Evolutionary conservation across 2,113 vertebrate species (phyloP), one percentile per base, ranked within the genome.

Genomic region (Cyanoliseus patagonus): DNA sequence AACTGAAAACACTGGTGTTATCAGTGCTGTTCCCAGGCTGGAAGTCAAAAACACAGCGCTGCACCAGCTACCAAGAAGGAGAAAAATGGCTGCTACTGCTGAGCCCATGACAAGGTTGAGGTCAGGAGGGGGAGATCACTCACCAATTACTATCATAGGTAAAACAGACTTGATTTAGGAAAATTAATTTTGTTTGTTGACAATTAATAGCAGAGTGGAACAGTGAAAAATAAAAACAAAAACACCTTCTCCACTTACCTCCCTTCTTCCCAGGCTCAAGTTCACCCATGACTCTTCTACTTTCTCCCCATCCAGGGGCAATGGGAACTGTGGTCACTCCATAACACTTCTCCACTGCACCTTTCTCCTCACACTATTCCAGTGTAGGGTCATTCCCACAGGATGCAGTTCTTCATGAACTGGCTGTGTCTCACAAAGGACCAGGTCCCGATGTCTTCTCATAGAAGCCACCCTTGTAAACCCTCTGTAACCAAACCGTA

Each of bases 201-300:
- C 15, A 73, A 5, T 47, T 64, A 70, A 44, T 59, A n/a, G 24
- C 1, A 46, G 24, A 30, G 10, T 39, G 44, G 23, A 13, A 68
- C 46, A 61, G 20, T 53, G 24, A 80, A 52, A 80, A 61, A 73
- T 17, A 39, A 91, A 78, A 31, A 14, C 4, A 11, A 46, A 62
- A 9, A 2, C 0, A 18, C 3, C 23, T 59, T 52, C 2, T 6
- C 6, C 13, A 2, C 23, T 37, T 39, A 10, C 51, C 13, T 23
- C 6, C 8, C 31, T 73, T 84, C 57, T 59, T 78, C 28, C 16
- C 27, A 37, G 49, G 13, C 17, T 70, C 66, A 47, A 3, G 10
- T 68, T 69, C 16, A 76, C 13, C n/a, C 12, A 42, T 47, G 22
- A 30, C 31, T 51, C 33, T 39, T 79, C 33, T 30, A 55, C 3